Base-by-base conservation (phyloP, 2,888 invertebrate species). In the Megastigmus dorsalis region DNA sequence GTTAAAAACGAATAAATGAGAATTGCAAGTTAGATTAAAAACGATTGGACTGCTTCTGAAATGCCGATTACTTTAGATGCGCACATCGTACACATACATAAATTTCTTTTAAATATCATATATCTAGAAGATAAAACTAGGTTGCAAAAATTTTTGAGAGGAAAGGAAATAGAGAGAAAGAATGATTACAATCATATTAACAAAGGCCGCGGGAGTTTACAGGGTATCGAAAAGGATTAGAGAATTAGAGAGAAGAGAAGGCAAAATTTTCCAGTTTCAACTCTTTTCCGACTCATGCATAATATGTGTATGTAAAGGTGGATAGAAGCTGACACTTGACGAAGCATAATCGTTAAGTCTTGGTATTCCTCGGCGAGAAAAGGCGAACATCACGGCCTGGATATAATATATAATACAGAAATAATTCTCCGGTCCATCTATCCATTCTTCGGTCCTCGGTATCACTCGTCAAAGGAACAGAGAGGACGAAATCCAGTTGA, bases 261-360 rank as follows among this genome's bases (percentile, higher is more conserved):
- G 23, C 15, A 18, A 3, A 50, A 59, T 72, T 72, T 65, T 72
- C 57, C 20, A 55, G 26, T 45, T 43, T 55, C 55, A 45, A 28
- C 36, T 33, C 3, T 30, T 15, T 23, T 10, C 2, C 7, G 5
- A 18, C 3, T 48, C 2, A 13, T 3, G 10, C 23, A 1, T 2
- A 5, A 10, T 10, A 23, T 13, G 23, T n/a, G 10, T 30, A n/a
- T 15, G 20, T 54, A 62, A 70, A 52, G 18, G 65, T 59, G 59
- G 48, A 50, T 52, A 57, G 36, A 36, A 72, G 33, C 62, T 72
- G 23, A 23, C 30, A 59, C 57, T 59, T 18, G 23, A 28, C 33
- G 57, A 30, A 59, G 65, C 50, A 41, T 50, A n/a, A 59, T 54
- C 54, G 41, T 60, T 62, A 54, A 62, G 54, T 62, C 54, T 30